Conservation (phyloP, 2,113 vertebrate species). For the Antigone vipio region DNA sequence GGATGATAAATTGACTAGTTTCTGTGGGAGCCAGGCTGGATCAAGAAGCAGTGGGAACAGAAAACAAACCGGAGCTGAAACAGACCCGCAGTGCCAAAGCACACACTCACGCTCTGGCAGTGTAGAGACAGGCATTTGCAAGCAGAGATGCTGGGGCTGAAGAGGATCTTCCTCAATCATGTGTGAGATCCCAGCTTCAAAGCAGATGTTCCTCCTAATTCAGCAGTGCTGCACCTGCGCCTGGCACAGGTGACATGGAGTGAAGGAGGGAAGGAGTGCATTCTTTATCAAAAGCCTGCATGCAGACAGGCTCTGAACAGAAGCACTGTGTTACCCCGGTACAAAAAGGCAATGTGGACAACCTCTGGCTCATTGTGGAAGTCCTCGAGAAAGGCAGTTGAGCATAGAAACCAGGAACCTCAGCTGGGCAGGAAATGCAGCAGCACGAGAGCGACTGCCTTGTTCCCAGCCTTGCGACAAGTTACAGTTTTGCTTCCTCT, state of each 20-base stretch:
- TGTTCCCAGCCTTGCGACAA: not conserved
- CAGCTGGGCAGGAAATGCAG: not conserved
- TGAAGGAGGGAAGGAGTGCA: too few relatives aligned
- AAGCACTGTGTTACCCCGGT: not conserved
- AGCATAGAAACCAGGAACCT: not conserved
- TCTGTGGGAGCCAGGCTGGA: not conserved
- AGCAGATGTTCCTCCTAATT: not conserved
- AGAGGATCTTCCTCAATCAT: not conserved
- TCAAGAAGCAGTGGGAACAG: not conserved
- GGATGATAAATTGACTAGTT: not conserved
- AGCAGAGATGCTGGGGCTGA: not conserved
- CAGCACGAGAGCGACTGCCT: not conserved
- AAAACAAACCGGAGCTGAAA: not conserved
- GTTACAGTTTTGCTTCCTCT: not conserved
- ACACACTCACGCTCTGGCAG: not conserved
- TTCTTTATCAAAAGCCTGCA: not conserved
- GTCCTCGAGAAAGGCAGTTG: not conserved
- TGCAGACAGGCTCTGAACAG: not conserved
- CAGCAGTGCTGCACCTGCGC: not conserved
- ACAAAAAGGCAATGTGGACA: not conserved
- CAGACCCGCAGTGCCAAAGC: not conserved
- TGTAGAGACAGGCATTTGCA: not conserved
- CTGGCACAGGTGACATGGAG: not conserved
- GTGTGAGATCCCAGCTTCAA: not conserved
- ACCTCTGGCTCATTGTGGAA: not conserved